Conservation (phyloP, 2,113 vertebrate genomes). For the Salvator merianae region DNA sequence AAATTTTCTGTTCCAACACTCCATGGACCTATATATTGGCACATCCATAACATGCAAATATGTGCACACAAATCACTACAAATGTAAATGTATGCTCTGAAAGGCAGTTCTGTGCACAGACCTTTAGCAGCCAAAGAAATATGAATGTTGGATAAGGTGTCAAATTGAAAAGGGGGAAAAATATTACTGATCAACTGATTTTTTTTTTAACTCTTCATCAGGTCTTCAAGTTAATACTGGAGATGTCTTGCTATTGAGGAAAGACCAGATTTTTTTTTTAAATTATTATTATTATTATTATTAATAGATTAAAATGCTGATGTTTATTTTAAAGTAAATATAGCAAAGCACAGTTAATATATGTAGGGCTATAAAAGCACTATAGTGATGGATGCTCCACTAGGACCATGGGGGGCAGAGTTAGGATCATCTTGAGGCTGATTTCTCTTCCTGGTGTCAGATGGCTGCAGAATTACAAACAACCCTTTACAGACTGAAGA, state of each 20-base stretch:
- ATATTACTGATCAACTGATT: neutral
- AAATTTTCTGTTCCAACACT: constrained; percentile 34
- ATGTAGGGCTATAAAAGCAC: too few species aligned
- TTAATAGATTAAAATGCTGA: too few species aligned
- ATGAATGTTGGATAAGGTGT: neutral
- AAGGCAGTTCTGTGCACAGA: constrained; percentile 22
- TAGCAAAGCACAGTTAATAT: too few species aligned
- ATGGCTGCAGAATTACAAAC: too few species aligned
- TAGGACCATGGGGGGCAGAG: too few species aligned
- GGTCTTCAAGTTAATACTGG: constrained; percentile 35
- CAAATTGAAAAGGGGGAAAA: neutral
- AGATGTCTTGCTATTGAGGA: neutral
- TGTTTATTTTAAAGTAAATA: too few species aligned
- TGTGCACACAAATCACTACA: constrained; percentile 35
- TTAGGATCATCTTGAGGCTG: too few species aligned
- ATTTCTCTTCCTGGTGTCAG: too few species aligned
- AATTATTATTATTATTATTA: too few species aligned
- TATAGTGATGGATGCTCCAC: too few species aligned
- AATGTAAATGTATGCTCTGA: neutral
- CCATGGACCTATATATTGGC: neutral
- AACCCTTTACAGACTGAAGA: too few species aligned
- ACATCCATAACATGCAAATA: constrained; percentile 46
- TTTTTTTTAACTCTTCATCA: neutral
- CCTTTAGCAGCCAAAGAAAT: neutral
- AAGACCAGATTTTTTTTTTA: too few species aligned